These are phyloP conservation scores for Himalopsyche japonica DNA, from an alignment of 2,888 invertebrate genomes.

Conservation along the genomic window DNA sequence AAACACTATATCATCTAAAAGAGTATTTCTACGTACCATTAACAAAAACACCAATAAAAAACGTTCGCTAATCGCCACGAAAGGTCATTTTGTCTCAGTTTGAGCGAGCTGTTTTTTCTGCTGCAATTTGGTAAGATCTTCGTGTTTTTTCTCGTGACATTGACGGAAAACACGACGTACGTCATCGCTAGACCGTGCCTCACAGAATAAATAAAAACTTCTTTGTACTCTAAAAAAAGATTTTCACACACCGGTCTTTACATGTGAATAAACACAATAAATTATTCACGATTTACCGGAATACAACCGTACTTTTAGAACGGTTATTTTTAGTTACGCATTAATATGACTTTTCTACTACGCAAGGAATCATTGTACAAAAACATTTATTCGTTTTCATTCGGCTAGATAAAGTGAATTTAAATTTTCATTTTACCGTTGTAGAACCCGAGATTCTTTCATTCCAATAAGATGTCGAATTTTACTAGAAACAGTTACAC, in stretches of 20 bases:
- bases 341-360: no score
- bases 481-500: no score
- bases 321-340: background rate
- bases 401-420: no score
- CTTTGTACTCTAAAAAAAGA: background rate
- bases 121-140: background rate
- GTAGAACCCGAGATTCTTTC: no score
- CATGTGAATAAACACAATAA: background rate
- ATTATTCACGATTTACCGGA: background rate
- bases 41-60: background rate
- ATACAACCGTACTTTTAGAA: background rate
- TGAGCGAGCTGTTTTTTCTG: background rate
- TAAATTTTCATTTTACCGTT: no score
- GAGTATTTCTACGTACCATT: background rate
- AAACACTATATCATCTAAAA: background rate
- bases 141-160: background rate
- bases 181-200: background rate
- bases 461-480: no score
- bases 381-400: no score
- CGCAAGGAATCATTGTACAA: no score
- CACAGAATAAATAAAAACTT: background rate
- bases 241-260: background rate
- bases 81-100: background rate
- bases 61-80: background rate
- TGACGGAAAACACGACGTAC: background rate